Base-by-base conservation (phyloP, 2,797 vertebrate species). In the Myotis pilosus region DNA sequence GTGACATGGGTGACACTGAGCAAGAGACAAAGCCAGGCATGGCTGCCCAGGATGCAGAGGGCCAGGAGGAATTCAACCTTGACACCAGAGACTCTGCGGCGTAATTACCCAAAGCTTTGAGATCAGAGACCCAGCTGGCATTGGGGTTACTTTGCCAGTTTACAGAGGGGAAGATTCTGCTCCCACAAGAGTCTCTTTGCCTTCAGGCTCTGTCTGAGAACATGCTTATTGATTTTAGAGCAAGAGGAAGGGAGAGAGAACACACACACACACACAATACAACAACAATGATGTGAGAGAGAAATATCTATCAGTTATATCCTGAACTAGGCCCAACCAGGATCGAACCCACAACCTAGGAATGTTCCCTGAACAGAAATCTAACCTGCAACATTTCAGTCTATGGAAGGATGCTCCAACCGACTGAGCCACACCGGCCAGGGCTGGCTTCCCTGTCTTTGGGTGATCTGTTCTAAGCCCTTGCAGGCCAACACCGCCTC, bases 71-170 rank as follows among this genome's bases (percentile, higher is more conserved):
- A 30, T 57, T 83, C 16, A n/a, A 9, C 28, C 25, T 16, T 49
- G 17, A 51, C 22, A 4, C 11, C 25, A 30, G 36, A 78, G 51
- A 15, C 30, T 13, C 8, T 0, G 2, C 33, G 44, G 25, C 22
- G 8, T 41, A 68, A 17, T 57, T 44, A 8, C 19, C 84, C 51
- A 74, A 33, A 87, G 51, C 47, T 55, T 4, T 17, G 17, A 72
- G 41, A 5, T 36, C 8, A 8, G 1, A 17, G 22, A 19, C 2
- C 8, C 25, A 23, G 23, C 1, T 44, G 60, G 8, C 22, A 3
- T 1, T 0, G 20, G 55, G 6, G 36, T 17, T 12, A 25, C 49
- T 36, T 49, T 20, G 47, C n/a, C 23, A 23, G 30, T 74, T 38
- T 38, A n/a, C 11, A 66, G 33, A 82, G 10, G n/a, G n/a, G 15